These are phyloP conservation scores for Mylabris phalerata DNA, from an alignment of 1,140 invertebrate species.

Conservation along the genomic window DNA sequence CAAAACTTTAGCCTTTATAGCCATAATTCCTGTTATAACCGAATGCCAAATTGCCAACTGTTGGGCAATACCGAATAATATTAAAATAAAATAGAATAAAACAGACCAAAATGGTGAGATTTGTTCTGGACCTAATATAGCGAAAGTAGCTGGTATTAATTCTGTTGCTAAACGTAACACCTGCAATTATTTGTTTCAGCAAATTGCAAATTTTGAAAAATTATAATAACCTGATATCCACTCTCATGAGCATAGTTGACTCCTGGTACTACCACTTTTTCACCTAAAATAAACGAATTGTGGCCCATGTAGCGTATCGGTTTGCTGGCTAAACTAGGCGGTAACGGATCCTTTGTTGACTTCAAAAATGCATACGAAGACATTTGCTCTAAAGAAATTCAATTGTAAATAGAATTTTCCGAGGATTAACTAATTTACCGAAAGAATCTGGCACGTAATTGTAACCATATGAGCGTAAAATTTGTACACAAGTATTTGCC, in stretches of 20 bases:
- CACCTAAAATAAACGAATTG: constrained; percentile 63
- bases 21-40: constrained; percentile 72
- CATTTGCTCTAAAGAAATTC: constrained; percentile 56
- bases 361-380: constrained; percentile 66
- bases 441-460: constrained; percentile 74
- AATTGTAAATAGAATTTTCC: constrained; percentile 8
- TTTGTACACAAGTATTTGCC: constrained; percentile 71
- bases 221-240: constrained; percentile 58
- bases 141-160: constrained; percentile 74
- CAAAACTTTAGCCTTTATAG: constrained; percentile 63
- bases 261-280: constrained; percentile 54
- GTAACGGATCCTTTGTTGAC: constrained; percentile 45
- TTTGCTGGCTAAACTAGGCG: constrained; percentile 43
- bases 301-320: constrained; percentile 62
- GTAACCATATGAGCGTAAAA: constrained; percentile 64
- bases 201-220: neutral
- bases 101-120: constrained; percentile 80
- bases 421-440: constrained; percentile 52
- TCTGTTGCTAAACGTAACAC: constrained; percentile 74
- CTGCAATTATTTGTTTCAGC: constrained; percentile 42
- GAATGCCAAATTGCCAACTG: constrained; percentile 63
- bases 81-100: constrained; percentile 76
- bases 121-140: constrained; percentile 59
- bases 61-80: constrained; percentile 80
- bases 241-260: constrained; percentile 51